Evolutionary conservation across 2,113 vertebrate genomes (phyloP).

Genomic region (Bubo blakistoni): DNA sequence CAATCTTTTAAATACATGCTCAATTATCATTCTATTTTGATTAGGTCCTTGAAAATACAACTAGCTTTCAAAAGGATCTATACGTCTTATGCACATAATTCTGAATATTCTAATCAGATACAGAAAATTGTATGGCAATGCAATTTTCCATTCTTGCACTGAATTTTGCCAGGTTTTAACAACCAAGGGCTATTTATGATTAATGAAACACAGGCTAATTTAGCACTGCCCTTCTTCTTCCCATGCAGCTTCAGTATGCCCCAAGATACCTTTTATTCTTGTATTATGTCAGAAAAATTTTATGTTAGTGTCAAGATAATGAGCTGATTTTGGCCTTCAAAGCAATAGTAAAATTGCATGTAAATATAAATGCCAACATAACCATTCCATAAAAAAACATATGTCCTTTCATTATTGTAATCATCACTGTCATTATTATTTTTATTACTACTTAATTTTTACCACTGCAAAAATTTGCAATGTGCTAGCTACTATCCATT

Average conservation of each 20-base stretch:
- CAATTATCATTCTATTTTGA: slow-evolving; percentile 18
- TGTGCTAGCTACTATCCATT: background rate
- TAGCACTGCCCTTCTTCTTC: background rate
- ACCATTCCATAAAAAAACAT: background rate
- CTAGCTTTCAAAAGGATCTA: slow-evolving; percentile 44
- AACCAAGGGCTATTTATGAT: background rate
- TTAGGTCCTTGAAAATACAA: slow-evolving; percentile 25
- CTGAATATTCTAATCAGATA: slow-evolving; percentile 12
- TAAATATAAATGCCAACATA: background rate
- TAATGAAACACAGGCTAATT: slow-evolving; percentile 6
- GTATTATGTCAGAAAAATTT: background rate
- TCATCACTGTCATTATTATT: background rate
- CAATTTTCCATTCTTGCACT: background rate
- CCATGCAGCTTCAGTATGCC: background rate
- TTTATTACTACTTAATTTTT: background rate
- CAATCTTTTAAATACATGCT: slow-evolving; percentile 41
- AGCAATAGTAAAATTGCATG: background rate
- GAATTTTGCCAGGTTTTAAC: slow-evolving; percentile 41
- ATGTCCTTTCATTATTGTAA: background rate
- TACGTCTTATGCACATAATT: slow-evolving; percentile 25
- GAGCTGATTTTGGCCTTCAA: slow-evolving; percentile 13
- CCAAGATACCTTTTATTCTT: slow-evolving; percentile 10
- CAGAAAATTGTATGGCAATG: slow-evolving; percentile 46
- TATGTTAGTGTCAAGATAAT: slow-evolving; percentile 26
- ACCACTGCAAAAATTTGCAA: background rate